A percentile compares a stretch with the other conserved stretches of the same genome.
Evolutionary conservation across 2,888 invertebrate species (phyloP).

Genomic region (Metellina segmentata): DNA sequence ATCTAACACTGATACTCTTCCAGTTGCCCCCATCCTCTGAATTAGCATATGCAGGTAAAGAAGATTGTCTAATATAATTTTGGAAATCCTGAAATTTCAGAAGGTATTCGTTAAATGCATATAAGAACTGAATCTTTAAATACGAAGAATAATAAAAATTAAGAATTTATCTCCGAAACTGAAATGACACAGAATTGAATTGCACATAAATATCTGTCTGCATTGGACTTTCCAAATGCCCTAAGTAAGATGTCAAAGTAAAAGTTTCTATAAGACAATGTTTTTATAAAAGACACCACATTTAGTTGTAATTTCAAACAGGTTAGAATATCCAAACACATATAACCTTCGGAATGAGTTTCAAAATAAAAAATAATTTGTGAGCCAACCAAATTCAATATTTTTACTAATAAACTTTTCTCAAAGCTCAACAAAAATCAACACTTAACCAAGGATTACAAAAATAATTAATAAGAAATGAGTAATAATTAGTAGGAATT

Average conservation of each 20-base stretch:
- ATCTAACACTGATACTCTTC: constrained; percentile 83
- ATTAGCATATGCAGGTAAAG: constrained; percentile 80
- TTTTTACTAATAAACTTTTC: background rate
- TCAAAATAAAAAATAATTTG: too few species aligned
- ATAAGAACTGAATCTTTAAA: constrained; percentile 4
- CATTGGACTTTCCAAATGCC: too few species aligned
- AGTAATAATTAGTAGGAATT: too few species aligned
- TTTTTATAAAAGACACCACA: background rate
- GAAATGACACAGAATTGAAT: too few species aligned
- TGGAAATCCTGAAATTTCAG: constrained; percentile 79
- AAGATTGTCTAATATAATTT: constrained; percentile 80
- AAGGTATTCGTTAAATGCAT: constrained; percentile 34
- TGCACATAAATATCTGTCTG: too few species aligned
- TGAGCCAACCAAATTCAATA: too few species aligned
- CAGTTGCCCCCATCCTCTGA: constrained; percentile 82
- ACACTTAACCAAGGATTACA: background rate
- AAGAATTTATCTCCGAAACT: too few species aligned
- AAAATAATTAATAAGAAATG: background rate
- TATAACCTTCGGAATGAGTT: too few species aligned
- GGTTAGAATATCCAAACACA: too few species aligned
- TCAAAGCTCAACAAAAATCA: background rate
- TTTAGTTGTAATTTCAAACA: too few species aligned
- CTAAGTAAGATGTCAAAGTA: too few species aligned
- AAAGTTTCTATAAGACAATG: background rate
- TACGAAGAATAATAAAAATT: background rate